Evolutionary conservation across 2,888 invertebrate genomes (phyloP), one percentile per base, ranked within the genome.

Genomic region (Caenorhabditis becei): DNA sequence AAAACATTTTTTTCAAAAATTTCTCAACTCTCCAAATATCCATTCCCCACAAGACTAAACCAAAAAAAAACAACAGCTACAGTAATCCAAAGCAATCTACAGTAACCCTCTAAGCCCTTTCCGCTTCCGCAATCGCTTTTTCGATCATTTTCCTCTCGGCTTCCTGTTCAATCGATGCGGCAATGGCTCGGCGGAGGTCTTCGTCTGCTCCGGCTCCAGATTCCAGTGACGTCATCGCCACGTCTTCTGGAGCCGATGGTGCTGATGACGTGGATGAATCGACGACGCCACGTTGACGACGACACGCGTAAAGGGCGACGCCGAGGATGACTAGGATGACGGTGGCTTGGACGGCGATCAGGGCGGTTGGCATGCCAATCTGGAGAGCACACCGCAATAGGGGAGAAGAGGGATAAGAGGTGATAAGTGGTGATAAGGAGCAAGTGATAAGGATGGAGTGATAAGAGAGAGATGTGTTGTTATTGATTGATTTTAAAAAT

Each of bases 281-380:
- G 16, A n/a, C 1, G 41, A 71, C 70, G 7, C 65, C 49, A 8
- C 41, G 56, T 53, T 54, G 80, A 58, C 49, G 80, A 23, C 78
- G 80, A 41, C 75, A 82, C 14, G 78, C 82, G n/a, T 66, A 72
- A 8, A 82, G 66, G 16, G 81, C 85, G 26, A 77, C 70, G 26
- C 58, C 67, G 51, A 86, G 63, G n/a, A 86, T 59, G 16, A 81
- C 51, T 18, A 80, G 47, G 35, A 85, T 58, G 44, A 87, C 83
- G n/a, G 56, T 35, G 54, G 69, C 66, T 82, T 87, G 87, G 10
- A 83, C 32, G 35, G 74, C 75, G 81, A 87, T 77, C 61, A 87
- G 75, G 41, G 77, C 74, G 20, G 79, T 77, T 41, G 87, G 86
- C 65, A 87, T 78, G 24, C 85, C 79, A 65, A 87, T 87, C 87